Conservation (phyloP, 2,888 invertebrate species). For the Nowickia ferox region DNA sequence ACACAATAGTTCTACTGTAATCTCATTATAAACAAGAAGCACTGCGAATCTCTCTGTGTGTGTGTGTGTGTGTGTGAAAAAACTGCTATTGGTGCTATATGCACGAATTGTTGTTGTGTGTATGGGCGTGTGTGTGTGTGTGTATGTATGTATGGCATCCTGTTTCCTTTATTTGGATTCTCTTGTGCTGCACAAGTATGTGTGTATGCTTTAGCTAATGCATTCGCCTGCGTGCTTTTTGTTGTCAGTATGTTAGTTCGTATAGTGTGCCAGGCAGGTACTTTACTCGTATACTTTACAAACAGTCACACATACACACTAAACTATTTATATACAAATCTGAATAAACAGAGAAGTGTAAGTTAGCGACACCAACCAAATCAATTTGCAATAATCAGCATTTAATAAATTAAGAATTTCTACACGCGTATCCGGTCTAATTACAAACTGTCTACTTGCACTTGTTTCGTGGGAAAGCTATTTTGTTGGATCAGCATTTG, state of each 20-base stretch:
- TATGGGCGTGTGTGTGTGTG: neutral
- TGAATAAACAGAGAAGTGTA: neutral
- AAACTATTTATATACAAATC: conserved; percentile 17
- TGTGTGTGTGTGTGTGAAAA: neutral
- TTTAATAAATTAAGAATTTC: too few relatives aligned
- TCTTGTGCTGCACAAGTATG: neutral
- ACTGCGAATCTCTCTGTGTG: neutral
- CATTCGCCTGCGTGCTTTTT: conserved; percentile 27
- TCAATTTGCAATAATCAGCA: too few relatives aligned
- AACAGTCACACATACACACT: neutral
- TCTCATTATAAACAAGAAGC: conserved; percentile 69
- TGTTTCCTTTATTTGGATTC: conserved; percentile 19
- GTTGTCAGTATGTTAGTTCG: conserved; percentile 12
- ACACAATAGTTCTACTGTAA: conserved; percentile 48
- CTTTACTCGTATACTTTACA: neutral
- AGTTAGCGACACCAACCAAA: too few relatives aligned
- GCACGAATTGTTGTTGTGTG: neutral
- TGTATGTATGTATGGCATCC: conserved; percentile 11
- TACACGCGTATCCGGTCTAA: too few relatives aligned
- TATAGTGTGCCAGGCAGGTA: neutral
- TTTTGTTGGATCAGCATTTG: too few relatives aligned
- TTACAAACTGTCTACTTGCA: too few relatives aligned
- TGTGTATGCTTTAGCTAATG: conserved; percentile 27
- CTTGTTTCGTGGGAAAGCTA: too few relatives aligned
- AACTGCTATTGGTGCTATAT: conserved; percentile 12